Conservation (phyloP, 1,140 invertebrate genomes). For the Limonius californicus region DNA sequence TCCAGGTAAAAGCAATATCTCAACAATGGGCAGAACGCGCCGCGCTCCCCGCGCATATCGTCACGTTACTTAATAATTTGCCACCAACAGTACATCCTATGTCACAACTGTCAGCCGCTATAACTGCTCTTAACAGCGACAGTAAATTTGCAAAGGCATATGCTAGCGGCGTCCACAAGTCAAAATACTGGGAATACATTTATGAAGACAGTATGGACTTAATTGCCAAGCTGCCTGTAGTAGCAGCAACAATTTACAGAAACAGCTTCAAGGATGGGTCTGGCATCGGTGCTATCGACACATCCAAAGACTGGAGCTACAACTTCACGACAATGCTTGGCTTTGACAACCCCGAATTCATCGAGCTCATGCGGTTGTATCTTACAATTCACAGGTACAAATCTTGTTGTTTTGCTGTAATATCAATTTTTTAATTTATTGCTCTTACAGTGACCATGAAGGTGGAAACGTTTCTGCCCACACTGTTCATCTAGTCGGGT, state of each 20-base stretch:
- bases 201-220: conserved; percentile 88
- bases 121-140: conserved; percentile 80
- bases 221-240: conserved; percentile 82
- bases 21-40: conserved; percentile 83
- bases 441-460: conserved; percentile 83
- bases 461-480: conserved; percentile 88
- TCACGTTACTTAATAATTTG: conserved; percentile 85
- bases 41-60: conserved; percentile 79
- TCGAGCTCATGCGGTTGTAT: conserved; percentile 83
- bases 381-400: conserved; percentile 80
- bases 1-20: conserved; percentile 66
- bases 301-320: conserved; percentile 79
- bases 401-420: neutral
- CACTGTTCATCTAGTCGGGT: conserved; percentile 82
- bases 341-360: conserved; percentile 73
- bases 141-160: conserved; percentile 86
- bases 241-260: conserved; percentile 86
- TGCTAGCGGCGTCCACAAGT: conserved; percentile 72
- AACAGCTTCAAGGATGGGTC: conserved; percentile 74
- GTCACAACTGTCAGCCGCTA: conserved; percentile 82
- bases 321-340: conserved; percentile 85
- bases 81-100: conserved; percentile 81
- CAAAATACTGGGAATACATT: conserved; percentile 78
- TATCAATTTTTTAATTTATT: conserved; percentile 30
- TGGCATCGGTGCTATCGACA: conserved; percentile 73